Conservation (phyloP, 2,888 invertebrate genomes). For the Eupithecia dodoneata region DNA sequence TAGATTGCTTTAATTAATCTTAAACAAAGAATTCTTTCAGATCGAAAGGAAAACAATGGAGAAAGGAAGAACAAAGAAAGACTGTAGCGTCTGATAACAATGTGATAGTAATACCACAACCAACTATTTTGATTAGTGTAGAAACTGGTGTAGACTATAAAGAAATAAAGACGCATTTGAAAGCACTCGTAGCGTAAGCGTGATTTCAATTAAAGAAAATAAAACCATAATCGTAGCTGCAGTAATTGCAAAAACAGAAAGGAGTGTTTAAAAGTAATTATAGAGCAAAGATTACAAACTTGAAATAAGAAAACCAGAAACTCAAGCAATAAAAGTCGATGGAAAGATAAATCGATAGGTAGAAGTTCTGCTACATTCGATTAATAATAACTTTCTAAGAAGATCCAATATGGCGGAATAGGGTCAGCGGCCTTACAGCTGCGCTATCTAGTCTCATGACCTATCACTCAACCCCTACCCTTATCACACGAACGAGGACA, state of each 20-base stretch:
- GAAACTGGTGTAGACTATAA: not conserved
- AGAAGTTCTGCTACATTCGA: constrained; percentile 6
- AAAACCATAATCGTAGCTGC: not conserved
- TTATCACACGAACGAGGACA: constrained; percentile 79
- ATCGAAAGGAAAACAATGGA: constrained; percentile 41
- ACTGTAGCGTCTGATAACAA: constrained; percentile 39
- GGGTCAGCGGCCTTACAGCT: constrained; percentile 73
- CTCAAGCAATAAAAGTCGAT: not conserved
- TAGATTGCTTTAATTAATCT: constrained; percentile 41
- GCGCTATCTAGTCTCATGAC: constrained; percentile 75
- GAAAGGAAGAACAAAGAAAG: constrained; percentile 44
- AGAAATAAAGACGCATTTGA: constrained; percentile 18
- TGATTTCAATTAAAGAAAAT: not conserved
- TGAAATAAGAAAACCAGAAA: constrained; percentile 5
- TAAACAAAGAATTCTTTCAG: constrained; percentile 40
- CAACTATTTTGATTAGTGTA: not conserved
- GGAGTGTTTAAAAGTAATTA: not conserved
- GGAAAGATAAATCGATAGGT: constrained; percentile 8
- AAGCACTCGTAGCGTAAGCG: not conserved
- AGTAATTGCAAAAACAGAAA: constrained; percentile 7
- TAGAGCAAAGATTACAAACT: constrained; percentile 1
- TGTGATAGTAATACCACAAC: constrained; percentile 36
- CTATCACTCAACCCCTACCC: constrained; percentile 71
- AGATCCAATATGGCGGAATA: constrained; percentile 38
- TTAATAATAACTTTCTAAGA: constrained; percentile 22